Evolutionary conservation across 2,797 vertebrate species (phyloP).

Genomic region (Atherinosoma microstoma): DNA sequence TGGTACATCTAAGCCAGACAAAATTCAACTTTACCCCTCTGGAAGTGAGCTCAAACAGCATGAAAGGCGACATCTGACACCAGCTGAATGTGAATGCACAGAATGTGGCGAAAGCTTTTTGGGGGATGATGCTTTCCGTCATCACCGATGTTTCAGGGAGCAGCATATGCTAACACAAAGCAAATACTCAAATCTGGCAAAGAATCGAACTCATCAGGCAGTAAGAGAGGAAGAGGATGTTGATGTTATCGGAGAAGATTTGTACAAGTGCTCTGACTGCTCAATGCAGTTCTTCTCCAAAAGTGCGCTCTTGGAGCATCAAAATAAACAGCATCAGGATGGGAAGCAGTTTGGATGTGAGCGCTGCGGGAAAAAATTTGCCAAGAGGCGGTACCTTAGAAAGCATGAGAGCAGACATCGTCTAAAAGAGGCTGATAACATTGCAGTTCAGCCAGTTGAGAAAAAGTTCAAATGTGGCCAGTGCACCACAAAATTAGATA

Average conservation of each 20-base stretch:
- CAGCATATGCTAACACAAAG: conserved; percentile 15
- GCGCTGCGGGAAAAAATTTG: conserved; percentile 79
- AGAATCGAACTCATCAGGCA: conserved; percentile 12
- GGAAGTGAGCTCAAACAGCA: conserved; percentile 69
- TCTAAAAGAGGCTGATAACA: conserved; percentile 18
- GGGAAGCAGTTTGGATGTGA: conserved; percentile 75
- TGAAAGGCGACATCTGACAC: conserved; percentile 58
- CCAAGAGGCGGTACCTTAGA: conserved; percentile 71
- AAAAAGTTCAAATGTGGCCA: conserved; percentile 64
- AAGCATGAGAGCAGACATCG: conserved; percentile 73
- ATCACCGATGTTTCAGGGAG: conserved; percentile 74
- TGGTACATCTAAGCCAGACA: conserved; percentile 61
- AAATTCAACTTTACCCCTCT: conserved; percentile 50
- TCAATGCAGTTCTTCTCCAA: conserved; percentile 78
- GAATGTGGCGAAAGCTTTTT: conserved; percentile 76
- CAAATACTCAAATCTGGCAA: conserved; percentile 23
- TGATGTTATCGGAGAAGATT: conserved; percentile 82
- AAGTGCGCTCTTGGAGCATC: conserved; percentile 79
- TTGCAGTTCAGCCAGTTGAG: neutral
- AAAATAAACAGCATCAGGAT: conserved; percentile 70
- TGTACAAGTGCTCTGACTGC: conserved; percentile 76
- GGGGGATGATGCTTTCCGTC: conserved; percentile 71
- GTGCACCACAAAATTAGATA: conserved; percentile 58
- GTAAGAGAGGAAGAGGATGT: conserved; percentile 79
- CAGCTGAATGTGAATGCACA: conserved; percentile 78